Base-by-base conservation (phyloP, 2,797 vertebrate genomes). In the Syngnathus acus region DNA sequence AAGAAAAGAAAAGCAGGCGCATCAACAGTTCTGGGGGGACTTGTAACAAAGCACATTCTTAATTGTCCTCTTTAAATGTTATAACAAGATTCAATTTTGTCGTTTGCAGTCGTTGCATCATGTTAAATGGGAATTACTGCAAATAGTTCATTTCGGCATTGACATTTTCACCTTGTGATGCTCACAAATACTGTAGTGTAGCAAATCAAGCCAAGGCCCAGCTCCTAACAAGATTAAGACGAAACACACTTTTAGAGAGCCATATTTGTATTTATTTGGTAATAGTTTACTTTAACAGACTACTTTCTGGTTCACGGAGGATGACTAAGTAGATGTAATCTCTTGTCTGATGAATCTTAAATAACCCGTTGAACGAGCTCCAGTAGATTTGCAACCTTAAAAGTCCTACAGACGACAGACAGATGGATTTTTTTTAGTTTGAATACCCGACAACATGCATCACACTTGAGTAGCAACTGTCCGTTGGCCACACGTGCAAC, bases 1-100 rank as follows among this genome's bases (percentile, higher is more conserved):
- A 67, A 62, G 51, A 70, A 59, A 64, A 43, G 26, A 55, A 62
- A 69, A 32, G 21, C 19, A 23, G 6, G 59, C 32, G 39, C 11
- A 42, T 23, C 40, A 43, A 37, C 26, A 37, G 13, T 7, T 57
- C 26, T 14, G 37, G 54, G 11, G 13, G 5, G 26, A 14, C 23
- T 57, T 37, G 14, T 13, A 57, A 16, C 54, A 57, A 37, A 14
- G 14, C 13, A 17, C 13, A 4, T 57, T 57, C 54, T 16, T 37
- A 32, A 37, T 57, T 37, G 68, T n/a, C 5, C 14, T 38, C 2
- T 38, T 17, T 16, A 38, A 38, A 38, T 7, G 9, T 58, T 58
- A 37, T 2, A 8, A 38, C 38, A 8, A 17, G 14, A 0, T 38
- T 38, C 26, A 26, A 43, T 11, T 43, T 60, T 42, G 19, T 9